These are phyloP conservation scores for pig (Sus scrofa) DNA, from an alignment of 2,113 vertebrate genomes.

Conservation along the genomic window T2T-Sscrofa CM000812.6:237611501-237612000, in stretches of 20 bases:
- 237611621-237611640: neutral
- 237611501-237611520: neutral
- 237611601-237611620: slow-evolving; percentile 57
- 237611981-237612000: neutral
- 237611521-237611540: slow-evolving; percentile 13
- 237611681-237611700: neutral
- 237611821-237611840: neutral
- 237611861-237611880: neutral
- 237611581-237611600: neutral
- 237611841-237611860: neutral
- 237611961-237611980: neutral
- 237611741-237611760: neutral
- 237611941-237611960: neutral
- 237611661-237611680: neutral
- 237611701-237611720: slow-evolving; percentile 25
- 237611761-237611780: neutral
- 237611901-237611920: neutral
- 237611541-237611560: neutral
- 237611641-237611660: slow-evolving; percentile 41
- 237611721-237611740: neutral
- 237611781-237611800: neutral
- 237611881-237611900: neutral
- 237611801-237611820: neutral
- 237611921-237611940: neutral
- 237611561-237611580: slow-evolving; percentile 8